Base-by-base conservation (phyloP, 2,888 invertebrate genomes). In the Harpalus rufipes region DNA sequence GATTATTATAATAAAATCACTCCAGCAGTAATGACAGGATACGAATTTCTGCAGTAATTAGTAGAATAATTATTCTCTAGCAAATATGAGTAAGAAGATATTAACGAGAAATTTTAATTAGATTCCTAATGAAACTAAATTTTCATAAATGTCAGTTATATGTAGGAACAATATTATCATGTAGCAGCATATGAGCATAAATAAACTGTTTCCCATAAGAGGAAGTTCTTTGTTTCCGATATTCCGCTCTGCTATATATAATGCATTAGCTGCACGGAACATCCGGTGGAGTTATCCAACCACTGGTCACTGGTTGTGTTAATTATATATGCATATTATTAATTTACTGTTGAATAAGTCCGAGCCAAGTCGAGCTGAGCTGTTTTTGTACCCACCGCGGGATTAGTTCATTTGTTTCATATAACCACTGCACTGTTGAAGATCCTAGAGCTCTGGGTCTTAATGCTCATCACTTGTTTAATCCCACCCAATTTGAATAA, bases 401-500 rank as follows among this genome's bases (percentile, higher is more conserved):
- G 79, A 58, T 79, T 51, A 18, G 56, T 58, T 63, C 63, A 61
- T 61, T 61, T 61, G 10, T 63, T 63, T 21, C 21, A 21, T 63
- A 6, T 63, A 63, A 25, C 63, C 3, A 21, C 10, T 12, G 7
- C 63, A 63, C 63, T 59, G 59, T 18, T 16, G 25, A 25, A 58
- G 79, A 32, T 25, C n/a, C 56, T 32, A 56, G 78, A 12, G 59
- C 63, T 25, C 21, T 63, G 63, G 16, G 25, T 78, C 18, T 4
- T 78, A 14, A 78, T 56, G 79, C 56, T 58, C 79, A 79, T 63
- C 63, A 63, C 25, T 63, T 63, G 25, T 63, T 25, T 63, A 63
- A 25, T 59, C 79, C 21, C 10, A 32, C 59, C 8, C 79, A 79
- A 79, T 59, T 58, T 58, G 79, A 79, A 79, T 79, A 79, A 79